phyloP scores from a whole-genome alignment of 2,888 invertebrate species.

The Actias luna region DNA sequence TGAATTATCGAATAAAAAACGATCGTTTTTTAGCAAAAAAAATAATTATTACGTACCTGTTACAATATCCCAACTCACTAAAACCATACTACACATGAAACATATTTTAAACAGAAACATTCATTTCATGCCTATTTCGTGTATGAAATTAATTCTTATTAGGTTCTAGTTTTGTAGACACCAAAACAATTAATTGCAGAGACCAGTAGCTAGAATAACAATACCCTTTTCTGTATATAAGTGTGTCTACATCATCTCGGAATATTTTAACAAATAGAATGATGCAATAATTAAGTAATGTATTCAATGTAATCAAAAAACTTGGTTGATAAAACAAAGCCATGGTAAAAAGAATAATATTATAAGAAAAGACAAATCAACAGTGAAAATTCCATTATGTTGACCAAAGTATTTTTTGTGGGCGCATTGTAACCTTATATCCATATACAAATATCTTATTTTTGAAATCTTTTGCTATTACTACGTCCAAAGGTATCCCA shows the following conservation, averaged over 20 bases:
- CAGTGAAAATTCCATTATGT: no score
- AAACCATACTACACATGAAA: no score
- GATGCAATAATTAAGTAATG: not conserved
- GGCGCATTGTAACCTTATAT: no score
- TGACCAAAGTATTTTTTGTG: no score
- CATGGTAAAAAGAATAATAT: not conserved
- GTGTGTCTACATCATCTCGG: not conserved
- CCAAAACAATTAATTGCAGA: not conserved
- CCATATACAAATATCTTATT: not conserved
- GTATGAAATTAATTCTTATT: not conserved
- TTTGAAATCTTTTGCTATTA: not conserved
- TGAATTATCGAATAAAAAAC: constrained; percentile 40
- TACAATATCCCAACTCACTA: not conserved
- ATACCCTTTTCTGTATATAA: not conserved
- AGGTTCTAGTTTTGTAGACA: not conserved
- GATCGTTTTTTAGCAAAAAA: constrained; percentile 29
- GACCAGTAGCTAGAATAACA: not conserved
- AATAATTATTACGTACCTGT: constrained; percentile 20
- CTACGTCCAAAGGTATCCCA: not conserved
- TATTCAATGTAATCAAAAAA: not conserved
- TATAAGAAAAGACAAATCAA: not conserved
- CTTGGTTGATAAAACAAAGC: not conserved
- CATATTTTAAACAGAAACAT: not conserved
- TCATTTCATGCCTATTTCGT: constrained; percentile 7
- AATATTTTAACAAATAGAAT: not conserved